Evolutionary conservation across 2,888 invertebrate species (phyloP), one percentile per base, ranked within the genome.

Genomic region (Drosophila antonietae): DNA sequence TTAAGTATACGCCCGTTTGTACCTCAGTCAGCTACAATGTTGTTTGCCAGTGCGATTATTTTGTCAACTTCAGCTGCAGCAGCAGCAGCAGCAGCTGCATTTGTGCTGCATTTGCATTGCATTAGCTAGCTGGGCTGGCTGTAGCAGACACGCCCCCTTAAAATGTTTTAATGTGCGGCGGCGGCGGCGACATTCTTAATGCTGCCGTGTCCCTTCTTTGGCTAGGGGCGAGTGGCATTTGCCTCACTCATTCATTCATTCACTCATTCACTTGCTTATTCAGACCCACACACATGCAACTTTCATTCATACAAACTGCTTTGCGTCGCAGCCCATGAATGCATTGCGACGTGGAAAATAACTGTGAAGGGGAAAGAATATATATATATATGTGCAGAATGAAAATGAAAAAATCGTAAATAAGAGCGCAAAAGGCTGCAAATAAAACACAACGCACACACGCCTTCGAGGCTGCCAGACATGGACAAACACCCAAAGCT

Each of bases 221-320:
- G 18, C 51, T 33, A 18, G 33, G 33, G 51, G 18, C 46, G 33
- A 3, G 18, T 33, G 33, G 18, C 65, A 46, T 35, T 68, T 59
- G 68, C 18, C 69, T 78, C 33, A 51, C 35, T 80, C 87, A 75
- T 61, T 49, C 49, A 51, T 51, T 51, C 51, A 51, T 49, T 86
- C 76, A 83, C 67, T 75, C 85, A 85, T 80, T 86, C 89, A 85
- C 68, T 73, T 68, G 68, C 65, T 72, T 68, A 66, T 74, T 69
- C 81, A 81, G 68, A 68, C 84, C 75, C 87, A 89, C 83, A 78
- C 87, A 89, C 83, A 78, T 86, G 85, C 84, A 84, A 87, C 89
- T 84, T 84, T 89, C 88, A 84, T 84, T 89, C 89, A 84, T 81
- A 76, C 75, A 81, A 84, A 87, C 72, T 65, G 65, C 62, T 51